Evolutionary conservation across 2,113 vertebrate species (phyloP), one percentile per base, ranked within the genome.

Genomic region (Gavialis gangeticus): DNA sequence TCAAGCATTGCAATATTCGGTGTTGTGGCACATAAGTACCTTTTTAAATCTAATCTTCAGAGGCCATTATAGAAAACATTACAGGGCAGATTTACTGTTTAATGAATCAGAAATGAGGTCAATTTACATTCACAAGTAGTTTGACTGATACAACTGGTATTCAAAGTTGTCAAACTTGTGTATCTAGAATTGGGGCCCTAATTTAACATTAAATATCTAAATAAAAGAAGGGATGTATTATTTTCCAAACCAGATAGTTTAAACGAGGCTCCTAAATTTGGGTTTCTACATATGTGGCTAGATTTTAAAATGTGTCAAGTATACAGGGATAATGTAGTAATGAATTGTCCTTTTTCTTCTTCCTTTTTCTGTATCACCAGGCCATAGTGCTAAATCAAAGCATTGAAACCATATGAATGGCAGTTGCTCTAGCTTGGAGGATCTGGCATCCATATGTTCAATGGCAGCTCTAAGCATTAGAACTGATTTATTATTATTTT

Each of bases 341-440:
- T 12, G 5, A 2, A 71, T 37, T 83, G 19, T 88, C 66, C 1
- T 11, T 8, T 1, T 3, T 0, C 0, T 3, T 12, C 2, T 1
- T 80, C 6, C 2, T 85, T 82, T 88, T 90, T 55, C 13, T 75
- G 63, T 27, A 34, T 83, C 58, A 69, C 16, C 24, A 67, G 30
- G 17, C 62, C 5, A 17, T 17, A 25, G 2, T 57, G 63, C 37
- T 78, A 83, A 13, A 8, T 88, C 5, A 67, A 30, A 83, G 5
- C 21, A 22, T 4, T 77, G 67, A 84, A 91, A 87, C 11, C 4
- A 5, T 63, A 34, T 0, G 1, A 30, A 55, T 24, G 73, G 71
- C n/a, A 5, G 4, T 59, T 83, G 8, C 30, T 71, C 7, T 85
- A 90, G 17, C 37, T 15, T 85, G 77, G n/a, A 66, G 54, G 82